These are phyloP conservation scores for Diabrotica undecimpunctata DNA, from an alignment of 1,140 invertebrate genomes.

Conservation along the genomic window DNA sequence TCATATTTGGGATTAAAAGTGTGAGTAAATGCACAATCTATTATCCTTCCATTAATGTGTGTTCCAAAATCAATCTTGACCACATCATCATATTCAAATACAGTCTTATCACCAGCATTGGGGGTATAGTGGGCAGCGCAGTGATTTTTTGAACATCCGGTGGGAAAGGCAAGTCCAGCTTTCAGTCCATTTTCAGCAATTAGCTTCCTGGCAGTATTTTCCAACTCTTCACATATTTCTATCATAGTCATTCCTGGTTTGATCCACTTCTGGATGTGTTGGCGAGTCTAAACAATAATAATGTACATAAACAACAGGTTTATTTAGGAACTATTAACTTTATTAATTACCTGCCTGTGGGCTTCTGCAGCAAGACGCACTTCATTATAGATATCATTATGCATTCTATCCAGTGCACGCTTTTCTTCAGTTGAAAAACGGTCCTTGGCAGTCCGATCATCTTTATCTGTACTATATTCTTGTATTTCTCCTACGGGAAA, in stretches of 20 bases:
- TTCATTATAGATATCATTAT: slow-evolving; percentile 91
- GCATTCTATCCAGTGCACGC: slow-evolving; percentile 72
- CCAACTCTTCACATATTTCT: slow-evolving; percentile 96
- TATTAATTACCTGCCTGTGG: slow-evolving; percentile 72
- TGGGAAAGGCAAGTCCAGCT: slow-evolving; percentile 97
- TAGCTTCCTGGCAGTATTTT: slow-evolving; percentile 83
- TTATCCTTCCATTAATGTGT: slow-evolving; percentile 97
- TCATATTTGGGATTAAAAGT: slow-evolving; percentile 98
- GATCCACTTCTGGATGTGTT: slow-evolving; percentile 86
- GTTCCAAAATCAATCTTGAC: slow-evolving; percentile 99
- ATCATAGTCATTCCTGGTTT: slow-evolving; percentile 99
- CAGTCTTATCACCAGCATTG: slow-evolving; percentile 95
- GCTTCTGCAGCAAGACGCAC: slow-evolving; percentile 94
- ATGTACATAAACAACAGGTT: background rate
- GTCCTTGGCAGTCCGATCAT: slow-evolving; percentile 82
- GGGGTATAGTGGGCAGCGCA: slow-evolving; percentile 99
- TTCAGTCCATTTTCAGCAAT: slow-evolving; percentile 95
- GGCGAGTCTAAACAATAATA: slow-evolving; percentile 60
- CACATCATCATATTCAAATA: slow-evolving; percentile 94
- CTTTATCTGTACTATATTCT: slow-evolving; percentile 67
- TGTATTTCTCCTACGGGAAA: slow-evolving; percentile 79
- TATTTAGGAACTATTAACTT: background rate
- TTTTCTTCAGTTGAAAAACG: slow-evolving; percentile 90
- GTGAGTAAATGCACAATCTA: slow-evolving; percentile 98
- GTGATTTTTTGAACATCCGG: slow-evolving; percentile 97